These are phyloP conservation scores for Ochotona princeps DNA, from an alignment of 2,113 vertebrate genomes.

Conservation along the genomic window DNA sequence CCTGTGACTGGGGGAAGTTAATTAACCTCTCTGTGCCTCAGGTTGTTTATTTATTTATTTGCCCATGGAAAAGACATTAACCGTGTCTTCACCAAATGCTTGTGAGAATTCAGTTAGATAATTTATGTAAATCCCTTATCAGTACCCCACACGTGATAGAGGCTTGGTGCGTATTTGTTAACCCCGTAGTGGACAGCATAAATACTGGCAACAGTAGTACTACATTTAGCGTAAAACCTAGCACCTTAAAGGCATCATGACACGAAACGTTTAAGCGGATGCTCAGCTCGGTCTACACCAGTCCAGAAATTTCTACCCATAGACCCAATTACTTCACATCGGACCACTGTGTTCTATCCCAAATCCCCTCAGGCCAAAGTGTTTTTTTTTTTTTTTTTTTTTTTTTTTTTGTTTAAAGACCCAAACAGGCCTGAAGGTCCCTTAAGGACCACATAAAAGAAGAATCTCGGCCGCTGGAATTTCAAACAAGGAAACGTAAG, in stretches of 20 bases:
- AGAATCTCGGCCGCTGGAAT: slow-evolving; percentile 38
- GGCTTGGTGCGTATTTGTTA: background rate
- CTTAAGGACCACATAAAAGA: slow-evolving; percentile 20
- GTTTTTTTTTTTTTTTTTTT: slow-evolving; percentile 54
- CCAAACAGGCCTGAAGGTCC: background rate
- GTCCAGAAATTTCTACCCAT: background rate
- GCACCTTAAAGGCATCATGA: background rate
- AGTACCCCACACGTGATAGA: background rate
- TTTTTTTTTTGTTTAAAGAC: slow-evolving; percentile 37
- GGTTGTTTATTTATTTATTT: background rate
- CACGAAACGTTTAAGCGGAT: background rate
- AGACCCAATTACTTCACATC: background rate
- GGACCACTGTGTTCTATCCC: background rate
- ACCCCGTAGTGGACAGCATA: background rate
- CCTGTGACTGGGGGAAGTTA: background rate
- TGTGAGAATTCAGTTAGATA: slow-evolving; percentile 37
- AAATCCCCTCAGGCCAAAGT: slow-evolving; percentile 33
- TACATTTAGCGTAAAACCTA: background rate
- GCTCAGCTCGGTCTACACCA: background rate
- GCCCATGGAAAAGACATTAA: background rate
- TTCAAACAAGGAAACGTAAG: slow-evolving; percentile 49
- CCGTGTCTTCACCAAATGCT: slow-evolving; percentile 15
- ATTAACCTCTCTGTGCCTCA: slow-evolving; percentile 1
- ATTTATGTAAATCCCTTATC: slow-evolving; percentile 31
- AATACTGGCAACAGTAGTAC: background rate